Percentiles rank a stretch among this genome's conserved stretches.
Conservation (phyloP, 2,797 vertebrate genomes). For the Taenioides sp. region DNA sequence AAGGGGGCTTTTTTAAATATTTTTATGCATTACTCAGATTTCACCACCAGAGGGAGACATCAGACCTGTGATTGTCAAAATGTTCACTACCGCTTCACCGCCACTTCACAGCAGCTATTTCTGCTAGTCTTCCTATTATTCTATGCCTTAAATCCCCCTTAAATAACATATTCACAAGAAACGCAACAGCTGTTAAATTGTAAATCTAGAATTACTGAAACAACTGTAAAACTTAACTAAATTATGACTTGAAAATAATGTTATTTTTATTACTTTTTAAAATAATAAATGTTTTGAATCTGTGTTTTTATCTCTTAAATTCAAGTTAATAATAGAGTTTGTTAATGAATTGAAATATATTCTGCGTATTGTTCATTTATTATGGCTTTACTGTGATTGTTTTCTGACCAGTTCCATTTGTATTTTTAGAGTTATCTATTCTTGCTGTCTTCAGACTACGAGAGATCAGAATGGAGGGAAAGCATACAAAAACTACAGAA, state of each 20-base stretch:
- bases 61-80: conserved; percentile 10
- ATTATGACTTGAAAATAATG: background rate
- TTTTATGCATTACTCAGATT: background rate
- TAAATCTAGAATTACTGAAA: background rate
- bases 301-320: background rate
- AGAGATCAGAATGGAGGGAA: conserved; percentile 95
- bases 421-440: conserved; percentile 88
- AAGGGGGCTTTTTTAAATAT: background rate
- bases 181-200: background rate
- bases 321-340: background rate
- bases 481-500: conserved; percentile 94
- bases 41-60: conserved; percentile 61
- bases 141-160: background rate
- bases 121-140: background rate
- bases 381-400: background rate
- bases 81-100: background rate
- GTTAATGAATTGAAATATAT: background rate
- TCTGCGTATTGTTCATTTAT: background rate
- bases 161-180: background rate
- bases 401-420: background rate
- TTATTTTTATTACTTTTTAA: background rate
- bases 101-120: too few relatives aligned
- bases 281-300: background rate
- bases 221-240: background rate
- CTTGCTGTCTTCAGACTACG: conserved; percentile 94